phyloP scores from a whole-genome alignment of 2,797 vertebrate species.

The Squalus acanthias region DNA sequence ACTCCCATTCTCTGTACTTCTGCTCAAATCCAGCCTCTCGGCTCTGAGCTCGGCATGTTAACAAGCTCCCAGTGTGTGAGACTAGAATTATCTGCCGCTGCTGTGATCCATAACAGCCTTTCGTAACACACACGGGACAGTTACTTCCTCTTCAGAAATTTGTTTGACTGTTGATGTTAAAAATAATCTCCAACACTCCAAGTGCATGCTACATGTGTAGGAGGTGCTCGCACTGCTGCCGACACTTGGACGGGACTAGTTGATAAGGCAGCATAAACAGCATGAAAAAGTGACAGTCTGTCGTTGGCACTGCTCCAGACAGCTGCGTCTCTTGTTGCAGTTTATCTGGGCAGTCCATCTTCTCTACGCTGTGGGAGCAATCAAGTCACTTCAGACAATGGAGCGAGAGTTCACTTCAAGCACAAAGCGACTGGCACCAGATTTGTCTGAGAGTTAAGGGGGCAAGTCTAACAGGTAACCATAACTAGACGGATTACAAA shows the following conservation, averaged over 20 bases:
- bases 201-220: background rate
- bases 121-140: background rate
- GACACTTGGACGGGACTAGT: background rate
- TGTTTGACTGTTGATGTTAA: background rate
- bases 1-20: background rate
- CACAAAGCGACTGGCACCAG: background rate
- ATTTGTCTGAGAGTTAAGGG: background rate
- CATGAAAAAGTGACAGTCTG: background rate
- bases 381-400: background rate
- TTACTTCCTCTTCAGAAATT: constrained; percentile 7
- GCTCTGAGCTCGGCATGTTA: background rate
- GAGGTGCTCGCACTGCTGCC: background rate
- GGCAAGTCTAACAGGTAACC: background rate
- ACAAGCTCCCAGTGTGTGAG: background rate
- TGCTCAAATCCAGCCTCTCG: background rate
- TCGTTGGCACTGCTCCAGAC: background rate
- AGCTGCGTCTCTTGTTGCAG: background rate
- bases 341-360: background rate
- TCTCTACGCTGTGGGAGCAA: background rate
- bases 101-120: background rate
- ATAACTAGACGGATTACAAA: background rate
- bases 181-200: constrained; percentile 17
- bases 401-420: background rate
- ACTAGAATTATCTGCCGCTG: background rate
- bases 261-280: background rate